A percentile compares a stretch with the other conserved stretches of the same genome.
Conservation (phyloP, 1,140 invertebrate genomes). For the Drosophila ogumai region DNA sequence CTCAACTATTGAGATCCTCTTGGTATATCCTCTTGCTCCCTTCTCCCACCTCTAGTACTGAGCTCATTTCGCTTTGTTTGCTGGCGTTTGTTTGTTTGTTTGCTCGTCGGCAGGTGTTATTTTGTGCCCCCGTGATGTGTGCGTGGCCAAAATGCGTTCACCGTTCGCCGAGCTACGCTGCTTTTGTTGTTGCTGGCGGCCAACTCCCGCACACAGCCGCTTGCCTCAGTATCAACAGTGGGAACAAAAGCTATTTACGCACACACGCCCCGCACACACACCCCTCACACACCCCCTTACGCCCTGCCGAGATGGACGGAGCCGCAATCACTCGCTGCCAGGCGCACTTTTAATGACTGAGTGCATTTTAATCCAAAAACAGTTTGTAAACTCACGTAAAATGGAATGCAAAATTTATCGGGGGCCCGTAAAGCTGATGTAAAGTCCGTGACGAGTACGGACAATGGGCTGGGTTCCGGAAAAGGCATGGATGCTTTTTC, state of each 20-base stretch:
- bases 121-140: constrained; percentile 71
- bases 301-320: constrained; percentile 23
- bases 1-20: too few relatives aligned
- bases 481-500: not conserved
- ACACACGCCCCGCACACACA: constrained; percentile 37
- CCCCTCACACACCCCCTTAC: constrained; percentile 10
- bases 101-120: constrained; percentile 81
- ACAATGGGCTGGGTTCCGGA: not conserved
- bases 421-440: constrained; percentile 27
- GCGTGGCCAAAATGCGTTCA: constrained; percentile 73
- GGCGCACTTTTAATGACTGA: constrained; percentile 80
- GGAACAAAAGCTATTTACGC: constrained; percentile 77
- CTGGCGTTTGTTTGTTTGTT: constrained; percentile 73
- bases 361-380: constrained; percentile 83
- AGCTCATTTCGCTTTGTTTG: constrained; percentile 75
- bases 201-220: constrained; percentile 19
- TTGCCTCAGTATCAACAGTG: constrained; percentile 37
- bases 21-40: not conserved
- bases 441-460: constrained; percentile 30
- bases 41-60: constrained; percentile 28
- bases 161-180: constrained; percentile 50
- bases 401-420: constrained; percentile 59
- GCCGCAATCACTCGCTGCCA: constrained; percentile 72
- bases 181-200: constrained; percentile 61
- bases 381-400: constrained; percentile 81